phyloP scores from a whole-genome alignment of 2,888 invertebrate species.

The Halictus quadricinctus region DNA sequence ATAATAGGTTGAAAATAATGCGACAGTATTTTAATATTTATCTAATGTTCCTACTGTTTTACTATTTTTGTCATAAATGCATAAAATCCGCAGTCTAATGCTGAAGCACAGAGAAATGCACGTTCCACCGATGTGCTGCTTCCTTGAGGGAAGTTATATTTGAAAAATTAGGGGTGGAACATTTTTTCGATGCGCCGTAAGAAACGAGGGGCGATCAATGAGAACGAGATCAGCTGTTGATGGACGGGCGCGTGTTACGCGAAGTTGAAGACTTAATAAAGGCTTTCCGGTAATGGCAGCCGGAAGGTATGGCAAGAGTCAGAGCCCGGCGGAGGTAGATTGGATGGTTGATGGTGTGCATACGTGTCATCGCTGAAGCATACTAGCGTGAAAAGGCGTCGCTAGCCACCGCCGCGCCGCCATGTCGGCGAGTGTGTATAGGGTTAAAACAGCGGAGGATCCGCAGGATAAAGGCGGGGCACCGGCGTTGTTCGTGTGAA shows the following conservation, averaged over 20 bases:
- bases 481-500: constrained; percentile 46
- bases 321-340: not conserved
- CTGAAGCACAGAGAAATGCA: not conserved
- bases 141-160: not conserved
- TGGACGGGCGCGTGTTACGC: constrained; percentile 70
- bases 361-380: constrained; percentile 12
- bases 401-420: not conserved
- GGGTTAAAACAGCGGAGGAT: constrained; percentile 38
- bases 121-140: not conserved
- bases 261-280: constrained; percentile 76
- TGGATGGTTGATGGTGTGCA: not conserved
- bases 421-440: not conserved
- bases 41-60: too few species aligned
- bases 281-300: constrained; percentile 60
- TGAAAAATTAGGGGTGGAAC: not conserved
- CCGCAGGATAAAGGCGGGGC: constrained; percentile 22
- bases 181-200: not conserved
- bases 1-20: too few species aligned
- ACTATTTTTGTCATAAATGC: too few species aligned
- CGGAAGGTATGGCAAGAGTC: not conserved
- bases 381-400: constrained; percentile 33
- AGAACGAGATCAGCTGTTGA: constrained; percentile 51
- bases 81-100: too few species aligned
- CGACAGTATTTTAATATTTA: too few species aligned
- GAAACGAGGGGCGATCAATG: constrained; percentile 22